phyloP scores from a whole-genome alignment of 92 coral and sea anemone species.

The Bergia puertoricense region DNA sequence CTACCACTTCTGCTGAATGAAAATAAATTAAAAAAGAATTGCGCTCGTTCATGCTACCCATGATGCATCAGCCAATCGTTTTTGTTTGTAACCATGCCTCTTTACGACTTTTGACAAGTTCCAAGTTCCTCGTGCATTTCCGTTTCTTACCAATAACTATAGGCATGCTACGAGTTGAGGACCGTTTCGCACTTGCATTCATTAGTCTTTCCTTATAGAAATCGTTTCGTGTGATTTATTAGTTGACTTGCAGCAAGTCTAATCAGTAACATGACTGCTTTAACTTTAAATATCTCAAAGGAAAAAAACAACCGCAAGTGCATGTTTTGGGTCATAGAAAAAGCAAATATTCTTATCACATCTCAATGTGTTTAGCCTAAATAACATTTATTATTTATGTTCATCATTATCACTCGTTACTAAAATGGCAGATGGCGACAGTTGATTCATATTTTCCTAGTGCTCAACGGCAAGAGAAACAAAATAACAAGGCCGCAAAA shows the following conservation, averaged over 20 bases:
- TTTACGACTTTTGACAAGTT: not conserved
- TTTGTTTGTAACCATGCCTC: not conserved
- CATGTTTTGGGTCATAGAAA: not conserved
- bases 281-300: not conserved
- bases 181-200: no score
- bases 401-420: not conserved
- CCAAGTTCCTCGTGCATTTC: not conserved
- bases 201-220: no score
- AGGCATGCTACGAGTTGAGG: no score
- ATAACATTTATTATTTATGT: not conserved
- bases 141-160: not conserved
- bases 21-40: no score
- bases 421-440: not conserved
- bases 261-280: not conserved
- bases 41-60: not conserved
- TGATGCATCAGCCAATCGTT: not conserved
- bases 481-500: no score
- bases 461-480: no score
- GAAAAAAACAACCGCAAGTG: not conserved
- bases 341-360: slow-evolving; percentile 4
- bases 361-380: not conserved
- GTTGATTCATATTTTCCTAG: not conserved
- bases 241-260: no score
- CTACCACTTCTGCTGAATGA: no score
- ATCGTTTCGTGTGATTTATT: no score